Percentiles rank a stretch among this genome's conserved stretches.
Evolutionary conservation across 2,113 vertebrate species (phyloP).

Genomic region (Chloroceryle aenea): DNA sequence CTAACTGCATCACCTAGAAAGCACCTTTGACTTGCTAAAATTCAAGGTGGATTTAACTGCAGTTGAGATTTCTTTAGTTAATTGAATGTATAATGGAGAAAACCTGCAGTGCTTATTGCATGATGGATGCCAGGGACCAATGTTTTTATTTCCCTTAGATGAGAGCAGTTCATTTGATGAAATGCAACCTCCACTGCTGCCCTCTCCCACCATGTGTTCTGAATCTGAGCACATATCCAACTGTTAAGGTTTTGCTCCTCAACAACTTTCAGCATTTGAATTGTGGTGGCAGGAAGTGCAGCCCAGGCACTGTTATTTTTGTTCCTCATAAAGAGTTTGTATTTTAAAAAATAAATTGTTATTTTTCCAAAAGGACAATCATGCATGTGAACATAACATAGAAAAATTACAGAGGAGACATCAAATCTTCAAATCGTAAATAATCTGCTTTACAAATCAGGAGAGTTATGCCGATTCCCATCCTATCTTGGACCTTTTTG

Average conservation of each 20-base stretch:
- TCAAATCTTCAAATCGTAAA: conserved; percentile 45
- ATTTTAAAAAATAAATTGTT: conserved; percentile 65
- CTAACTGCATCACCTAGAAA: neutral
- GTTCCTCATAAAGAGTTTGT: conserved; percentile 19
- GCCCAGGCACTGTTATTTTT: conserved; percentile 33
- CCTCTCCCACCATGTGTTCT: conserved; percentile 18
- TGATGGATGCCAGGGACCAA: conserved; percentile 13
- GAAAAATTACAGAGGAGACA: conserved; percentile 52
- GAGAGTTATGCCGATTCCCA: neutral
- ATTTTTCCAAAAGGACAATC: conserved; percentile 63
- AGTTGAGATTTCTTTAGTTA: neutral
- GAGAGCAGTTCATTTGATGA: conserved; percentile 35
- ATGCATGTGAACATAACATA: conserved; percentile 50
- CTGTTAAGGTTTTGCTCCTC: conserved; percentile 26
- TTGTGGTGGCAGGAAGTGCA: conserved; percentile 15
- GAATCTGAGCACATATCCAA: conserved; percentile 11
- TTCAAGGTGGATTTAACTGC: neutral
- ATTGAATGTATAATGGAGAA: neutral
- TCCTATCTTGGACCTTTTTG: neutral
- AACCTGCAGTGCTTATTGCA: neutral
- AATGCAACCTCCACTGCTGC: neutral
- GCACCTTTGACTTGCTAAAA: neutral
- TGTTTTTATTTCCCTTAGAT: conserved; percentile 16
- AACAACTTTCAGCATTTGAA: neutral
- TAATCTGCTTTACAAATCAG: conserved; percentile 35